Conservation (phyloP, 1,140 invertebrate genomes). For the Chironomus striatipennis region DNA sequence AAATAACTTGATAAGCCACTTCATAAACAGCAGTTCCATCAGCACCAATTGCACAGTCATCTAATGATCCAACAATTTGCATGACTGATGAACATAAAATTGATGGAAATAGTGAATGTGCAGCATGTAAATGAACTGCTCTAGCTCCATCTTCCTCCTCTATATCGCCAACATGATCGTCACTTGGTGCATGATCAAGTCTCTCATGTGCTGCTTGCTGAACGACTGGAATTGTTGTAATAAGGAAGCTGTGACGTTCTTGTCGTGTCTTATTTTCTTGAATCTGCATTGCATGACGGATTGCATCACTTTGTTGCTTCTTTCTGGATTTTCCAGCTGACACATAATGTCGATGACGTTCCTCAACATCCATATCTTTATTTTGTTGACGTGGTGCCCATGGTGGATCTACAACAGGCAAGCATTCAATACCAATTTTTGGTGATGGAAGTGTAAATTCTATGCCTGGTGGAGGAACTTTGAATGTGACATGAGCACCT, state of each 20-base stretch:
- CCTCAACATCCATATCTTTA: conserved; percentile 98
- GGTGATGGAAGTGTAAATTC: conserved; percentile 98
- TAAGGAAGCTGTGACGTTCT: conserved; percentile 90
- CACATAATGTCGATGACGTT: conserved; percentile 92
- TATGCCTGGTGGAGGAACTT: conserved; percentile 95
- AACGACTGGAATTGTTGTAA: conserved; percentile 94
- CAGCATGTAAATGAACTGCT: conserved; percentile 67
- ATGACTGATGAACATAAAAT: conserved; percentile 90
- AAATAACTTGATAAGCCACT: conserved; percentile 88
- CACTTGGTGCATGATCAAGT: conserved; percentile 69
- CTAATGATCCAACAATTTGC: conserved; percentile 87
- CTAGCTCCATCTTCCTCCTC: conserved; percentile 64
- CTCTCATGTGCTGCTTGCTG: conserved; percentile 93
- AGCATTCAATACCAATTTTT: conserved; percentile 90
- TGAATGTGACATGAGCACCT: conserved; percentile 86
- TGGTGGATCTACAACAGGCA: conserved; percentile 94
- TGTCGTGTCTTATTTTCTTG: conserved; percentile 91
- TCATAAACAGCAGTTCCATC: conserved; percentile 88
- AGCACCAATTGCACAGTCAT: conserved; percentile 91
- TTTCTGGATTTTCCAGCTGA: conserved; percentile 97
- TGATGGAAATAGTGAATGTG: conserved; percentile 93
- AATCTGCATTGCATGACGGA: conserved; percentile 86
- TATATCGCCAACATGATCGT: conserved; percentile 75
- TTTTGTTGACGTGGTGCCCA: conserved; percentile 98
- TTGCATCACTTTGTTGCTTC: conserved; percentile 97